A percentile compares a stretch with the other conserved stretches of the same genome.
These are phyloP conservation scores for Rhinopomastus cyanomelas DNA, from an alignment of 2,113 vertebrate genomes.

Conservation along the genomic window DNA sequence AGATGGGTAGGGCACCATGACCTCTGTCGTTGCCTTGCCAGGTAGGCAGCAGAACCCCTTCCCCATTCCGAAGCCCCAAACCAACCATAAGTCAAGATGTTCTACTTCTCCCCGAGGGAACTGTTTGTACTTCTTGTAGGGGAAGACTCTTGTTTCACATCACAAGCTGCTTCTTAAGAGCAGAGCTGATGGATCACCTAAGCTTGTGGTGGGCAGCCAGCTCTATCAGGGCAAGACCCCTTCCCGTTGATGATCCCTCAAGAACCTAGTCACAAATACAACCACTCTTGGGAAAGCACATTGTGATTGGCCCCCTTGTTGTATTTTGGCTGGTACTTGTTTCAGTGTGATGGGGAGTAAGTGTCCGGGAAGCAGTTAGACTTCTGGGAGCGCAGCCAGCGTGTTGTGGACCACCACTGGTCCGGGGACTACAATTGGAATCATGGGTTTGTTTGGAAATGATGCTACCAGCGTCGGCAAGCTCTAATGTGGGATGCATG, in stretches of 20 bases:
- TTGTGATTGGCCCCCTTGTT: neutral
- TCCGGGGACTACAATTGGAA: neutral
- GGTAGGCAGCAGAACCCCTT: neutral
- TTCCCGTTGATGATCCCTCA: neutral
- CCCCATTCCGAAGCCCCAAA: neutral
- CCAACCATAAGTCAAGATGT: neutral
- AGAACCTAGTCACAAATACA: neutral
- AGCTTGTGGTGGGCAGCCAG: neutral
- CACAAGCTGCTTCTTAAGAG: neutral
- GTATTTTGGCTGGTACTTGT: neutral
- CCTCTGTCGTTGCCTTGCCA: neutral
- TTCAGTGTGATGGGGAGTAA: neutral
- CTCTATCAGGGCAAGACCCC: neutral
- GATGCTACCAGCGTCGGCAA: neutral
- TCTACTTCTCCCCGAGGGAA: neutral
- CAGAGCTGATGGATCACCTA: neutral
- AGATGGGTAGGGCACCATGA: neutral
- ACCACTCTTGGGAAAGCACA: rapidly evolving
- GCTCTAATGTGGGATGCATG: neutral
- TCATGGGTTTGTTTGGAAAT: neutral
- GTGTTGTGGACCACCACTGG: neutral
- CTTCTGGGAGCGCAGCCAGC: neutral
- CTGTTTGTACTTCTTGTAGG: neutral
- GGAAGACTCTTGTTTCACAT: neutral
- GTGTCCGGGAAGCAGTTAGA: neutral